Evolutionary conservation across 2,888 invertebrate genomes (phyloP).

Genomic region (Drosophila lutescens): DNA sequence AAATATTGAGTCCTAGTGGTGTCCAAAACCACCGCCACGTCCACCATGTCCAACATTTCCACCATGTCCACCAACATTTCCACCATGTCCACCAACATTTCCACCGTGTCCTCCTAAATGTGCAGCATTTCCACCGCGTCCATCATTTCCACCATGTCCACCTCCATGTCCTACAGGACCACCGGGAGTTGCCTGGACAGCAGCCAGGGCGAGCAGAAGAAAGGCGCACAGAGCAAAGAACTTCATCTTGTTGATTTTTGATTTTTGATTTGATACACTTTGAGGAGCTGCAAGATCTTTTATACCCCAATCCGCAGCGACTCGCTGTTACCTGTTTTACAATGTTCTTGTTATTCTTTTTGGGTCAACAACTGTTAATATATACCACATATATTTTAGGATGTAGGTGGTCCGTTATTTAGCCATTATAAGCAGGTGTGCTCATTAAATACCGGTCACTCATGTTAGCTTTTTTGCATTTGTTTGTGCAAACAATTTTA

Average conservation of each 20-base stretch:
- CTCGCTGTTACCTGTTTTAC: neutral
- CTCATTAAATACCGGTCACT: slow-evolving; percentile 6
- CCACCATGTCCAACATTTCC: neutral
- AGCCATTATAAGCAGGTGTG: neutral
- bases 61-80: neutral
- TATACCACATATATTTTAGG: neutral
- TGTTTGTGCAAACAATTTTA: slow-evolving; percentile 3
- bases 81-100: neutral
- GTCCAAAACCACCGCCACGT: neutral
- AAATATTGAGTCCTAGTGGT: neutral
- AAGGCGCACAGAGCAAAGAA: slow-evolving; percentile 9
- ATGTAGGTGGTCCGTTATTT: neutral
- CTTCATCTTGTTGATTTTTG: slow-evolving; percentile 5
- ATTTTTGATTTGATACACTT: neutral
- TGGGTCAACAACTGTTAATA: neutral
- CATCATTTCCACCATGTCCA: neutral
- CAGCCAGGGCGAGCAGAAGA: slow-evolving; percentile 9
- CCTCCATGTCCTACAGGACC: neutral
- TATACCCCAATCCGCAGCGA: neutral
- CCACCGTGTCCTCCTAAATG: neutral
- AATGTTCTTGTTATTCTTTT: neutral
- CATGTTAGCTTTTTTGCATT: neutral
- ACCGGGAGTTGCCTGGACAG: slow-evolving; percentile 24
- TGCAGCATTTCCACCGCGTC: neutral
- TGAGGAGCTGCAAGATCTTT: neutral